Evolutionary conservation across 2,113 vertebrate species (phyloP).

Genomic region (Antennarius striatus): DNA sequence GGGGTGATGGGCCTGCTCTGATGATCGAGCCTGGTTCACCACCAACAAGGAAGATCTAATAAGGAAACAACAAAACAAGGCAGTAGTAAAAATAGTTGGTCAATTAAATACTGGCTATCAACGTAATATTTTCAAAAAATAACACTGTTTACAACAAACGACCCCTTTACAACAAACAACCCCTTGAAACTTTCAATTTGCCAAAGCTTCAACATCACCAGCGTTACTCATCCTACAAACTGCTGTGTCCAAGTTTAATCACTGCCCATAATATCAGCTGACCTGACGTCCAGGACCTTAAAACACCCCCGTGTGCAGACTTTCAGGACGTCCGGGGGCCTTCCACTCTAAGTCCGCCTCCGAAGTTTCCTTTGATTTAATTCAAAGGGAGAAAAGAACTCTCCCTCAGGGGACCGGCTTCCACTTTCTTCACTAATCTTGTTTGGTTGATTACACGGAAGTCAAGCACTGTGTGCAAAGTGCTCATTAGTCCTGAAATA

Average conservation of each 20-base stretch:
- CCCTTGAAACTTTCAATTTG: neutral
- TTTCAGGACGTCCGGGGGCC: constrained; percentile 22
- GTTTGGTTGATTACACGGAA: constrained; percentile 67
- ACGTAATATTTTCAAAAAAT: neutral
- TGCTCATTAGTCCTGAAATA: constrained; percentile 59
- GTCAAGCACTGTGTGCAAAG: constrained; percentile 55
- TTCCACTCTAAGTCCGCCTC: constrained; percentile 32
- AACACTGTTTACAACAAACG: neutral
- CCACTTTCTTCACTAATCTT: constrained; percentile 60
- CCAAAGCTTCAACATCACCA: neutral
- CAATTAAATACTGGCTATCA: too few relatives aligned
- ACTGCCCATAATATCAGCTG: constrained; percentile 8
- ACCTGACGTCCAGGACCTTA: constrained; percentile 18
- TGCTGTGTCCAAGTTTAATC: constrained; percentile 9
- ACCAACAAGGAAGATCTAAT: too few relatives aligned
- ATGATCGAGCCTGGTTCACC: too few relatives aligned
- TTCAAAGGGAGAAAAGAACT: constrained; percentile 37
- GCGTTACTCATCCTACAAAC: constrained; percentile 21
- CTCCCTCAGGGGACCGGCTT: constrained; percentile 33
- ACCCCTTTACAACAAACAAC: neutral
- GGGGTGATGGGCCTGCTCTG: too few relatives aligned
- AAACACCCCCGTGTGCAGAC: constrained; percentile 3
- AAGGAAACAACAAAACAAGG: too few relatives aligned
- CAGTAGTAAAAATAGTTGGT: too few relatives aligned
- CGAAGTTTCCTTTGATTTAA: constrained; percentile 50